A percentile compares a stretch with the other conserved stretches of the same genome.
These are phyloP conservation scores for Leptodactylus fallax DNA, from an alignment of 2,797 vertebrate genomes.

Conservation along the genomic window DNA sequence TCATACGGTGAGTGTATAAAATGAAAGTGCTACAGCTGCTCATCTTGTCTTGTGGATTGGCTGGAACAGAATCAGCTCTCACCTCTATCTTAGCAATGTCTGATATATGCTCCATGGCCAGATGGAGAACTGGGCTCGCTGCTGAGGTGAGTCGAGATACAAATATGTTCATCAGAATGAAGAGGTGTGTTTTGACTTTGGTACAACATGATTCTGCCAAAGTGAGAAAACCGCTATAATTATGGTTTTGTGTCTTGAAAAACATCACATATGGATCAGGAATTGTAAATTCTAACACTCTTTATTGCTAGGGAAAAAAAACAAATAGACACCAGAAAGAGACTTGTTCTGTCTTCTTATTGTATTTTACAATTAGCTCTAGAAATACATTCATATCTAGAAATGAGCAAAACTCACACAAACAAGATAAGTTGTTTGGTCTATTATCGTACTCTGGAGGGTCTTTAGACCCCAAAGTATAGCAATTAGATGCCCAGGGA, in stretches of 20 bases:
- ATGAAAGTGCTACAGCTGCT: background rate
- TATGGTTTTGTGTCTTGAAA: background rate
- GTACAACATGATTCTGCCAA: background rate
- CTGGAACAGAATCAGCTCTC: background rate
- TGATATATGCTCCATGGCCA: background rate
- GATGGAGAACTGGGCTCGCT: background rate
- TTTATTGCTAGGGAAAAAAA: background rate
- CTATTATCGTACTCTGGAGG: no score
- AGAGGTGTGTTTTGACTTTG: background rate
- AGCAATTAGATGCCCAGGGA: no score
- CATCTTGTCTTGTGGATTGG: background rate
- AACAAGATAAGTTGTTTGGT: no score
- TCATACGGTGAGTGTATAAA: background rate
- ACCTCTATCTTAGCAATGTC: background rate
- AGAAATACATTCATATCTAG: background rate
- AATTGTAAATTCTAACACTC: background rate
- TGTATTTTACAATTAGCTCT: background rate
- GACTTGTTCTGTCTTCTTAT: background rate
- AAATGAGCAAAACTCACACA: no score
- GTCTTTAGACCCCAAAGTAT: no score
- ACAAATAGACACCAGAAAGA: background rate
- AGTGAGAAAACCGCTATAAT: background rate
- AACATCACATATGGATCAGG: background rate
- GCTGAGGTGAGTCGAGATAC: background rate
- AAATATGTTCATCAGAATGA: constrained; percentile 15